These are phyloP conservation scores for Petrophora chlorosata DNA, from an alignment of 2,888 invertebrate genomes.

Conservation along the genomic window DNA sequence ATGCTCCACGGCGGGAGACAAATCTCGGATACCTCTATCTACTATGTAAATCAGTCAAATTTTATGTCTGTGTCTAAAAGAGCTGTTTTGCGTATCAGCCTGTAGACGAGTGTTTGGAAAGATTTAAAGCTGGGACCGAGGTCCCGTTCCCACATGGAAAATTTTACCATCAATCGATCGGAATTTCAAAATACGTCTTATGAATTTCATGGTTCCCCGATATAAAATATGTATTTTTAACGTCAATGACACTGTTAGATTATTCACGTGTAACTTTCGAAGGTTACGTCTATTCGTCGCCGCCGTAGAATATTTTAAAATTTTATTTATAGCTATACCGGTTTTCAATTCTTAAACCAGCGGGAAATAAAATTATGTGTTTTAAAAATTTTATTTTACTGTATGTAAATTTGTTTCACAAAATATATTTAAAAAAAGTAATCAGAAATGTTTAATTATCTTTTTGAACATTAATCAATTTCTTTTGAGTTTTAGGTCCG, in stretches of 20 bases:
- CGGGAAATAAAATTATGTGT: not conserved
- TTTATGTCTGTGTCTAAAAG: slow-evolving; percentile 46
- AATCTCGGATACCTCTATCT: slow-evolving; percentile 49
- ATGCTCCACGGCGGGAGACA: slow-evolving; percentile 51
- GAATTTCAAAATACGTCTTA: slow-evolving; percentile 58
- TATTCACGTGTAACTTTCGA: slow-evolving; percentile 26
- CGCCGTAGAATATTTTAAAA: slow-evolving; percentile 8
- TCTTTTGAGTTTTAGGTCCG: no score
- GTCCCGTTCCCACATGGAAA: slow-evolving; percentile 54
- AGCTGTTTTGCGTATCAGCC: slow-evolving; percentile 43
- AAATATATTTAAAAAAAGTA: no score
- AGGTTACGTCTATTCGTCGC: slow-evolving; percentile 16
- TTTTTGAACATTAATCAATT: no score
- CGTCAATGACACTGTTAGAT: slow-evolving; percentile 35
- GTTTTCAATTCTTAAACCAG: slow-evolving; percentile 4
- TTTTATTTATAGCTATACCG: slow-evolving; percentile 12
- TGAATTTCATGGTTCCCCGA: slow-evolving; percentile 52
- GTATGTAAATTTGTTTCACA: no score
- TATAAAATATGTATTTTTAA: slow-evolving; percentile 37
- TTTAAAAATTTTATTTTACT: no score
- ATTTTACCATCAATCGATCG: slow-evolving; percentile 48
- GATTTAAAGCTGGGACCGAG: slow-evolving; percentile 34
- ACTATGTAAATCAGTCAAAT: slow-evolving; percentile 58
- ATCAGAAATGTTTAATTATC: no score
- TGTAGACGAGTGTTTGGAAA: slow-evolving; percentile 29